Evolutionary conservation across 2,888 invertebrate genomes (phyloP), one percentile per base, ranked within the genome.

Genomic region (Phyto melanocephala): DNA sequence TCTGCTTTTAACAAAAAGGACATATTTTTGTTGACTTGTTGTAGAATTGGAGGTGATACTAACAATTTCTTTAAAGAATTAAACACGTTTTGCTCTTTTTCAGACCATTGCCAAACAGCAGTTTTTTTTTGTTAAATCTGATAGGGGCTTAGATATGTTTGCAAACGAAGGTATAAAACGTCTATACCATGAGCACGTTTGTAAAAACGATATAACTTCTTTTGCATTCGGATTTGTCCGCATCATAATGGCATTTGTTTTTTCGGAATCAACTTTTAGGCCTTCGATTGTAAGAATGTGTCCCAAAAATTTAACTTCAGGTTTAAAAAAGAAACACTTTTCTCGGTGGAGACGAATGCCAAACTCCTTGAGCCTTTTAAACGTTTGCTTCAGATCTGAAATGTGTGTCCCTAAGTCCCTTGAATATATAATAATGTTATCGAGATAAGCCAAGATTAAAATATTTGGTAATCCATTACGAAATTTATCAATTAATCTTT

Each of bases 261-360:
- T 88, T 0, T 85, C 86, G 0, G 87, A 86, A 52, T 89, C 87
- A 11, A 83, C 56, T 63, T 84, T 76, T 20, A 88, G 47, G 11
- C 88, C 88, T 1, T 85, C 85, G 3, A 83, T 86, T 0, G 87
- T 85, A 5, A 89, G 86, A 2, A 88, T 83, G 67, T 88, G 88
- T 0, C 88, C 87, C 0, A 88, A 74, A 35, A 86, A 88, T 33
- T 87, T 88, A 0, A 89, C 86, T 2, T 84, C 67, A 0, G 62
- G 42, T 45, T 71, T 56, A 56, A 71, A 81, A 84, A 84, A 24
- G 84, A 80, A 1, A 86, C 45, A 5, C 81, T 89, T 89, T 15
- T 86, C 81, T 17, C 87, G 75, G 20, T 88, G 87, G 0, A 86
- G 76, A 0, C 86, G 79, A 5, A 88, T 71, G 3, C 83, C 84